A percentile compares a stretch with the other conserved stretches of the same genome.
These are phyloP conservation scores for Ophioninae sp. DNA, from an alignment of 2,888 invertebrate genomes.

Conservation along the genomic window DNA sequence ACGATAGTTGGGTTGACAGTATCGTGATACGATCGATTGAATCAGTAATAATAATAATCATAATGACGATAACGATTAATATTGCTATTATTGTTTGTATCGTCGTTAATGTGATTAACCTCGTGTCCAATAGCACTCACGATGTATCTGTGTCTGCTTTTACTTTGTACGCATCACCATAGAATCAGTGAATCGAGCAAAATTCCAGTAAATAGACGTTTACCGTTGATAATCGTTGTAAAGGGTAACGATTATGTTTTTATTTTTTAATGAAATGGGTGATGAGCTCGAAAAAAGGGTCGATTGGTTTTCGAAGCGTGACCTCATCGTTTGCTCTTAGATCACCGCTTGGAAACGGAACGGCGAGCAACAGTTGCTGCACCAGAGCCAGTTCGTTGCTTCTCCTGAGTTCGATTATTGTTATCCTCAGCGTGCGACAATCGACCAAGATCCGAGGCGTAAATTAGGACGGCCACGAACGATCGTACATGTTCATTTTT, in stretches of 20 bases:
- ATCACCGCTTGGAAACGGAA: slow-evolving; percentile 66
- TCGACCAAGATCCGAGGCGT: slow-evolving; percentile 14
- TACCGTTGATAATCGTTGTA: too few species aligned
- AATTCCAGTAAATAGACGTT: too few species aligned
- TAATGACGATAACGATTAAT: neutral
- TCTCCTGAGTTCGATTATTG: slow-evolving; percentile 31
- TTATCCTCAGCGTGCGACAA: slow-evolving; percentile 31
- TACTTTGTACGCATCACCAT: too few species aligned
- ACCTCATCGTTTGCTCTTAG: slow-evolving; percentile 65
- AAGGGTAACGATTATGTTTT: neutral
- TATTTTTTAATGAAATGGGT: neutral
- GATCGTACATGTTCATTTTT: neutral
- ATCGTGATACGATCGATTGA: neutral
- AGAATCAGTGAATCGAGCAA: too few species aligned
- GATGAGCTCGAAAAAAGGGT: neutral
- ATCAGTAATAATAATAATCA: neutral
- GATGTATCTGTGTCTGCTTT: too few species aligned
- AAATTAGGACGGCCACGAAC: neutral
- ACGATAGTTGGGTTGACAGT: too few species aligned
- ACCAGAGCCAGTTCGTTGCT: slow-evolving; percentile 5
- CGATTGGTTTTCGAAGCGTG: slow-evolving; percentile 13
- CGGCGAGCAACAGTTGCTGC: slow-evolving; percentile 48
- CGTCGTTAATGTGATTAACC: too few species aligned
- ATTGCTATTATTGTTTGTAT: neutral
- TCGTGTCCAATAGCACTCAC: too few species aligned